A percentile compares a stretch with the other conserved stretches of the same genome.
phyloP scores from a whole-genome alignment of 1,140 invertebrate genomes.

The Trichogramma pretiosum region DNA sequence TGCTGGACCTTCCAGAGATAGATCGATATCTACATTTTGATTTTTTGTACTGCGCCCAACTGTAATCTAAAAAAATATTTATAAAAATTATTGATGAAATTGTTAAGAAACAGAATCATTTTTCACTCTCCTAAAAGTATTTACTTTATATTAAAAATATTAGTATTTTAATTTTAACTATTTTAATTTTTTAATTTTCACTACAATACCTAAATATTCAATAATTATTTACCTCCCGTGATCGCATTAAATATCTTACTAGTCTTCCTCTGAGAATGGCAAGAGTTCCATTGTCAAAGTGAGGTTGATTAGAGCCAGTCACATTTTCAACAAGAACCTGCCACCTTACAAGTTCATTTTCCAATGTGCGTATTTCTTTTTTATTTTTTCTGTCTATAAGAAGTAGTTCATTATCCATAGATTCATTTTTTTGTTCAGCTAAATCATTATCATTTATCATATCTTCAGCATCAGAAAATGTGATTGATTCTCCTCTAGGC shows the following conservation, averaged over 20 bases:
- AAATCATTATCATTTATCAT: slow-evolving; percentile 77
- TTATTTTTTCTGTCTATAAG: slow-evolving; percentile 62
- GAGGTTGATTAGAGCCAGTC: slow-evolving; percentile 66
- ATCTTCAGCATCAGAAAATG: slow-evolving; percentile 90
- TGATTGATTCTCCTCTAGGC: slow-evolving; percentile 60
- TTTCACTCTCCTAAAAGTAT: too few relatives aligned
- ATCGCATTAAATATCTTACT: slow-evolving; percentile 90
- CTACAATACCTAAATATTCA: slow-evolving; percentile 9
- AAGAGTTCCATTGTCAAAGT: slow-evolving; percentile 85
- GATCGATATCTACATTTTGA: slow-evolving; percentile 86
- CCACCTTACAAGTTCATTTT: slow-evolving; percentile 84
- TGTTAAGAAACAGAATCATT: slow-evolving; percentile 4
- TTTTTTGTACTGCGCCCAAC: slow-evolving; percentile 84
- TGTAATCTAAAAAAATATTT: slow-evolving; percentile 59
- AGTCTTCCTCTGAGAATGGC: slow-evolving; percentile 86
- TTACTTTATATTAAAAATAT: too few relatives aligned
- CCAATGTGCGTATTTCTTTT: slow-evolving; percentile 77
- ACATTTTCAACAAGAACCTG: slow-evolving; percentile 90
- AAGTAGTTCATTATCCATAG: slow-evolving; percentile 59
- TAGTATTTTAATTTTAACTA: too few relatives aligned
- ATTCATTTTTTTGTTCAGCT: slow-evolving; percentile 68
- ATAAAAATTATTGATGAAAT: slow-evolving; percentile 9
- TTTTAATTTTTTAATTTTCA: slow-evolving; percentile 3
- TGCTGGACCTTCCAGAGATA: slow-evolving; percentile 83
- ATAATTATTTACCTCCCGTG: slow-evolving; percentile 65